phyloP scores from a whole-genome alignment of 2,113 vertebrate genomes.

The Illadopsis cleaveri region DNA sequence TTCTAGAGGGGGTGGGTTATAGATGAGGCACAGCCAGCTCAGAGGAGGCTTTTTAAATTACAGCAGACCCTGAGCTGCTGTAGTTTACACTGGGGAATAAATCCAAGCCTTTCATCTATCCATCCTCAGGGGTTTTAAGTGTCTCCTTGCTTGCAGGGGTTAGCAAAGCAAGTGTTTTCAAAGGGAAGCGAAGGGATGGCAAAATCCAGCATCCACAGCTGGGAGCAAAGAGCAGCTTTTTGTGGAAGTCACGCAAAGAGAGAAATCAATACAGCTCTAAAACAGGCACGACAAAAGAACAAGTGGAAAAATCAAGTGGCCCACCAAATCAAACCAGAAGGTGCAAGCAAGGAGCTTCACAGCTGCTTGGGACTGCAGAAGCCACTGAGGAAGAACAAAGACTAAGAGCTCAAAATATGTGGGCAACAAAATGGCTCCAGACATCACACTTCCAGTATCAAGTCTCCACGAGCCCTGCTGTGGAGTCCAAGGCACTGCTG shows the following conservation, averaged over 20 bases:
- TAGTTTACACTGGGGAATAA: neutral
- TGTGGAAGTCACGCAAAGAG: slow-evolving; percentile 26
- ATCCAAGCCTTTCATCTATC: slow-evolving; percentile 4
- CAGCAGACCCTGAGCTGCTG: neutral
- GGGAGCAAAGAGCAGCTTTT: slow-evolving; percentile 50
- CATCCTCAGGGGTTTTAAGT: neutral
- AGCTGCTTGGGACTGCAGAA: neutral
- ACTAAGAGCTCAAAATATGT: neutral
- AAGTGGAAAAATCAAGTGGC: neutral
- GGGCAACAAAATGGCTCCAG: neutral
- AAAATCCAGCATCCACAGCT: slow-evolving; percentile 11
- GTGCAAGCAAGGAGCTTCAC: neutral
- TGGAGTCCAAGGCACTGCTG: neutral
- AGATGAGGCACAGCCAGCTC: neutral
- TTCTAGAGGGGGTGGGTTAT: neutral
- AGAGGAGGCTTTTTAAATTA: neutral
- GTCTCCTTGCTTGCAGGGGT: slow-evolving; percentile 12
- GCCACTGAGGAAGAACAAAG: neutral
- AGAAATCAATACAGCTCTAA: slow-evolving; percentile 49
- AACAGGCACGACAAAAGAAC: neutral
- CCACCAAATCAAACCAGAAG: neutral
- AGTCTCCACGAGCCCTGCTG: neutral
- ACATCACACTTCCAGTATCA: neutral
- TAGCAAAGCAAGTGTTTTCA: neutral
- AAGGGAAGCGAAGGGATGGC: neutral